Base-by-base conservation (phyloP, 2,113 vertebrate species). In the Cebidichthys violaceus region DNA sequence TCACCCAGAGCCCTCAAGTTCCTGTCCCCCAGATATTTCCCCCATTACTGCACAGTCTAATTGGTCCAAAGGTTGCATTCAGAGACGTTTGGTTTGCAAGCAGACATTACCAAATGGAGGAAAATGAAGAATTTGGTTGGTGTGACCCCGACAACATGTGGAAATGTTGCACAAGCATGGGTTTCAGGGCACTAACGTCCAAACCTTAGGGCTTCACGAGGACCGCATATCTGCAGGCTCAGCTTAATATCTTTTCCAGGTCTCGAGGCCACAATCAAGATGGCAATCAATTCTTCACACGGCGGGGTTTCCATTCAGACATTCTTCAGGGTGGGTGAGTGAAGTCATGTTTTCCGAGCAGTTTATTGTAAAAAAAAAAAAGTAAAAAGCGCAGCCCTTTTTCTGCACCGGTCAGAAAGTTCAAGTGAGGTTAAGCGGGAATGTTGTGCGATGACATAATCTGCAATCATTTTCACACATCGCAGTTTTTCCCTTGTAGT, bases 21-120 rank as follows among this genome's bases (percentile, higher is more conserved):
- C 60, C 35, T 39, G 66, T 33, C 24, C 24, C 47, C 60, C 17
- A 64, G 35, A 79, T 62, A 75, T 77, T 52, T 55, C 43, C 39
- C 55, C 57, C 62, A 2, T 69, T 10, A 62, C 61, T 66, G 31
- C 41, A 75, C 47, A 70, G 41, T 69, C 62, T 83, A 79, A 87
- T 86, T 75, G 73, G 83, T 73, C 70, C 70, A 89, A 86, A 81
- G 72, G 67, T 79, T 81, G 76, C 73, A 62, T 74, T 84, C 69
- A 27, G 43, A 83, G 83, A 81, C 90, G 57, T 86, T 86, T 83
- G 85, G 84, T 88, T 82, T 79, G 72, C 71, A 78, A 73, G 75
- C 71, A 89, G 89, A 90, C 91, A 87, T 92, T 82, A 92, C 86
- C 70, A 88, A 89, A 88, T 88, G 88, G 85, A 87, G 87, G 81